Percentiles rank a stretch among this genome's conserved stretches.
phyloP scores from a whole-genome alignment of 2,113 vertebrate genomes.

The Protobothrops mucrosquamatus region DNA sequence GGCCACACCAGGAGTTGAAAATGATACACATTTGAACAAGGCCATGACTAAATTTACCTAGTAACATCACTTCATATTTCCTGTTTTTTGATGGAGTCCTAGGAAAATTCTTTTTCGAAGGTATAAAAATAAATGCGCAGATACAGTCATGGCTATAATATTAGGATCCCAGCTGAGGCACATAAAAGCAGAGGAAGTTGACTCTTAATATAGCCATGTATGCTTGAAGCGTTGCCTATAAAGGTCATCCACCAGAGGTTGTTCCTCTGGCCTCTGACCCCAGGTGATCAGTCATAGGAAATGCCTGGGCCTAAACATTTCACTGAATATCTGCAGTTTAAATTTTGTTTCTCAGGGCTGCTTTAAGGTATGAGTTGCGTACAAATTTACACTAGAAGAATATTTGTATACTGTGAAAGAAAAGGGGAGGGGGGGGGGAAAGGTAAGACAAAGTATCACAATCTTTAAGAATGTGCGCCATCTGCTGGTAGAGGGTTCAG shows the following conservation, averaged over 20 bases:
- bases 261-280: background rate
- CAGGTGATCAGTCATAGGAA: slow-evolving; percentile 38
- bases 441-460: background rate
- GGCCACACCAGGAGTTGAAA: background rate
- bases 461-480: slow-evolving; percentile 75
- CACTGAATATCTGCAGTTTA: slow-evolving; percentile 31
- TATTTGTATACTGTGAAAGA: rapidly evolving
- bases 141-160: slow-evolving; percentile 37
- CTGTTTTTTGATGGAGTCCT: slow-evolving; percentile 24
- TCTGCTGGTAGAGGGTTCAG: slow-evolving; percentile 58
- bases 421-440: background rate
- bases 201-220: slow-evolving; percentile 28
- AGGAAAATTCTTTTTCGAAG: slow-evolving; percentile 7
- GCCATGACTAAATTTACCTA: background rate
- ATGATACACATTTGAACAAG: background rate
- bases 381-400: background rate
- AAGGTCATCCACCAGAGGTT: slow-evolving; percentile 32
- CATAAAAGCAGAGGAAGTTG: slow-evolving; percentile 50
- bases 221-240: slow-evolving; percentile 13
- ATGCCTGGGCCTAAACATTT: background rate
- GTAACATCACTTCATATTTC: slow-evolving; percentile 34
- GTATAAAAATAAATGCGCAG: slow-evolving; percentile 36
- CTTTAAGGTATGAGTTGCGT: slow-evolving; percentile 37
- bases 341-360: slow-evolving; percentile 26
- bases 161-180: slow-evolving; percentile 26